Evolutionary conservation across 2,888 invertebrate genomes (phyloP), one percentile per base, ranked within the genome.

Genomic region (Drosophila cyrtoloma): DNA sequence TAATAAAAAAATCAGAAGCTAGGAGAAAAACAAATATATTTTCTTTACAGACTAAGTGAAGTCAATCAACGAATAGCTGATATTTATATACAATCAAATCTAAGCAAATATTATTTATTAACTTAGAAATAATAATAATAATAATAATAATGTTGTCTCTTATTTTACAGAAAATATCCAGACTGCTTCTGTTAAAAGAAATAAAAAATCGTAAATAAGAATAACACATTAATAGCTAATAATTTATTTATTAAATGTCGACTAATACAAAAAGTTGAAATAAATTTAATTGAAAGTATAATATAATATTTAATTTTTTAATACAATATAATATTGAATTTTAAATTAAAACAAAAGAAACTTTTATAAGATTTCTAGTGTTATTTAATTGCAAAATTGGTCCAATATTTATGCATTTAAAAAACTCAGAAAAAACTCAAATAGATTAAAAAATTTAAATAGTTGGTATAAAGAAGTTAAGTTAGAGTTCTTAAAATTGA

Each of bases 321-420:
- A 35, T 16, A 35, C 2, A 35, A 39, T 4, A 39, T 3, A 39
- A n/a, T 39, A 10, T n/a, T 10, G 0, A n/a, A n/a, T 10, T 42
- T 42, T n/a, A 0, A 42, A 42, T 10, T 5, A n/a, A 2, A 42
- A 42, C 2, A 44, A 44, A n/a, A 12, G 0, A 22, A 47, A 0
- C 16, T 22, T 22, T 1, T 14, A 4, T 22, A 14, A 7, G 7
- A 22, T 14, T 22, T 26, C 0, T 1, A 7, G 0, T 1, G 2
- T 0, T 47, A 22, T 22, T 2, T 22, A 47, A 22, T 14, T 7
- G 22, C 4, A 7, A 14, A 47, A 7, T 9, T 16, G 5, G 2
- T 5, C 0, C 5, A 42, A n/a, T 7, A 42, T 2, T 16, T 2
- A 2, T 9, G 7, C 4, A 7, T 9, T 22, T 4, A 22, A 9